Conservation (phyloP, 2,797 vertebrate species). For the Helarctos malayanus region DNA sequence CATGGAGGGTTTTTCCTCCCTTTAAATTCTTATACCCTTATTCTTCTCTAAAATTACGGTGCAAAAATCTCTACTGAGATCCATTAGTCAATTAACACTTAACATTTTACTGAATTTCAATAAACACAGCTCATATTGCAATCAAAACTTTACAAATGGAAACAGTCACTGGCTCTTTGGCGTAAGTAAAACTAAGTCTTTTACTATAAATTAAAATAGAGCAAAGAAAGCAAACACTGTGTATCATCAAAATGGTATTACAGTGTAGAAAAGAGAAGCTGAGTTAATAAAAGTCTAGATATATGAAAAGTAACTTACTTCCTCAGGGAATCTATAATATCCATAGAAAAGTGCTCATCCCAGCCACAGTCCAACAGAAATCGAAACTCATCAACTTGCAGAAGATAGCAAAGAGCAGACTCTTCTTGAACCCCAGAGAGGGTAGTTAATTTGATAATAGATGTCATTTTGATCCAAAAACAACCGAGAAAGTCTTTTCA, state of each 20-base stretch:
- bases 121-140: conserved; percentile 7
- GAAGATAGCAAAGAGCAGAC: conserved; percentile 98
- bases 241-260: neutral
- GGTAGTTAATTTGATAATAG: conserved; percentile 99
- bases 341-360: conserved; percentile 99
- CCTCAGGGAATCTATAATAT: conserved; percentile 98
- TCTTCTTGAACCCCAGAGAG: conserved; percentile 99
- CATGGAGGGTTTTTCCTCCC: neutral
- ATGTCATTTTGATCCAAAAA: conserved; percentile 93
- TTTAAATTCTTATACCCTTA: conserved; percentile 9
- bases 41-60: conserved; percentile 24
- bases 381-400: conserved; percentile 99
- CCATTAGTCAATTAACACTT: neutral
- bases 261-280: neutral
- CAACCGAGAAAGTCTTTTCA: conserved; percentile 72
- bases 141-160: conserved; percentile 43
- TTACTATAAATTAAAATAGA: neutral
- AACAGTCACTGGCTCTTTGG: conserved; percentile 15
- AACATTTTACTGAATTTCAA: conserved; percentile 37
- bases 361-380: conserved; percentile 99
- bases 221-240: neutral
- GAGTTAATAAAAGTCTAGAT: neutral
- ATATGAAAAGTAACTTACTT: conserved; percentile 90
- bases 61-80: neutral
- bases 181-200: conserved; percentile 42